A percentile compares a stretch with the other conserved stretches of the same genome.
These are phyloP conservation scores for Panopea generosa DNA, from an alignment of 2,888 invertebrate species.

Conservation along the genomic window DNA sequence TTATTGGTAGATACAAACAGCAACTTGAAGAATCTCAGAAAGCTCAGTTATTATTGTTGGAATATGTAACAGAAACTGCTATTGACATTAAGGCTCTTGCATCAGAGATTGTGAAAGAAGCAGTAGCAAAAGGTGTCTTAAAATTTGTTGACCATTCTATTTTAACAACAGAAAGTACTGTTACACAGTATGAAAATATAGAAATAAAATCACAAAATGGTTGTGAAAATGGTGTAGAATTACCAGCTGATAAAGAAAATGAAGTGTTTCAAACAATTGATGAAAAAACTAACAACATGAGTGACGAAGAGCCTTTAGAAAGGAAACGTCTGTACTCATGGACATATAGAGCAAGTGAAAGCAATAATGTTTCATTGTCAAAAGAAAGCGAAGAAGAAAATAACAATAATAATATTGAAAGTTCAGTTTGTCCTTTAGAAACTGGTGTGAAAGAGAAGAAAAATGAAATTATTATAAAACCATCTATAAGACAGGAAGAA, in stretches of 20 bases:
- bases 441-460: background rate
- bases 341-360: background rate
- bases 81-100: background rate
- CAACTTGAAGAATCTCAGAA: background rate
- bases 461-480: background rate
- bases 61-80: background rate
- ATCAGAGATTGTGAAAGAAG: background rate
- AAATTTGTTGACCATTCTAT: background rate
- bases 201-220: too few species aligned
- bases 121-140: constrained; percentile 1
- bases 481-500: constrained; percentile 1
- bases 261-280: too few species aligned
- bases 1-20: too few species aligned
- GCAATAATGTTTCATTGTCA: background rate
- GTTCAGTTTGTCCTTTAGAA: too few species aligned
- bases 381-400: constrained; percentile 6
- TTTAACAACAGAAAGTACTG: too few species aligned
- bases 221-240: too few species aligned
- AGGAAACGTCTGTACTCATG: too few species aligned
- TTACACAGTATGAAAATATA: too few species aligned
- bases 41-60: background rate
- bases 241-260: too few species aligned
- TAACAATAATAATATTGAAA: too few species aligned
- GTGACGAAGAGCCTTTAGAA: too few species aligned
- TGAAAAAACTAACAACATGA: too few species aligned